Percentiles rank a stretch among this genome's conserved stretches.
Evolutionary conservation across 2,113 vertebrate species (phyloP).

Genomic region (Callocephalon fimbriatum): DNA sequence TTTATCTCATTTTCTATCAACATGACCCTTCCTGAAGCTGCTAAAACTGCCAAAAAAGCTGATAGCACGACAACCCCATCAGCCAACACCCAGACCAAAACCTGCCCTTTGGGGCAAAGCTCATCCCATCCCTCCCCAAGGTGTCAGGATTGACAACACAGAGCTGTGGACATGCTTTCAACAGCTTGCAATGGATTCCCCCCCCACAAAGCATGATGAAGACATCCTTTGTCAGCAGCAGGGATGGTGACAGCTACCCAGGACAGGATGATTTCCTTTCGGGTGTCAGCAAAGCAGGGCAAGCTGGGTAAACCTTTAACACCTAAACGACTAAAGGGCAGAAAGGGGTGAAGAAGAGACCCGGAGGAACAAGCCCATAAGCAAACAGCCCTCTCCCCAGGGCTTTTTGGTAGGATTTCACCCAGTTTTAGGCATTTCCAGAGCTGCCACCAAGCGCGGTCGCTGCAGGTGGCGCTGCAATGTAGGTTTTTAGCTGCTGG

Average conservation of each 20-base stretch:
- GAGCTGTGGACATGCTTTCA: neutral
- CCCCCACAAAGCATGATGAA: neutral
- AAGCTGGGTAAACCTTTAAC: neutral
- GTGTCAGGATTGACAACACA: neutral
- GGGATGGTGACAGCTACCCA: neutral
- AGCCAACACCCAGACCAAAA: neutral
- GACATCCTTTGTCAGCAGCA: neutral
- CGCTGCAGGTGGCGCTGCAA: constrained; percentile 83
- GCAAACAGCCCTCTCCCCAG: neutral
- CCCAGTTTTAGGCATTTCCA: neutral
- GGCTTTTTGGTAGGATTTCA: fast-evolving
- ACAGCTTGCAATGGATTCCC: neutral
- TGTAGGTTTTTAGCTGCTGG: constrained; percentile 75
- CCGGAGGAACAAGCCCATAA: neutral
- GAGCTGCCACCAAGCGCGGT: constrained; percentile 53
- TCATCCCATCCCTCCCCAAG: fast-evolving
- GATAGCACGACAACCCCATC: fast-evolving
- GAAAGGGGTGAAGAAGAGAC: neutral
- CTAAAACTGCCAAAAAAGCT: neutral
- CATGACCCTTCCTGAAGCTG: neutral
- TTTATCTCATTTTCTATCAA: neutral
- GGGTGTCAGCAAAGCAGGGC: neutral
- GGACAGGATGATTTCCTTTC: neutral
- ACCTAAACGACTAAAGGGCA: neutral
- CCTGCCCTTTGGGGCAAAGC: neutral